Evolutionary conservation across 2,797 vertebrate species (phyloP).

Genomic region (Mormyrops boulengeri): DNA sequence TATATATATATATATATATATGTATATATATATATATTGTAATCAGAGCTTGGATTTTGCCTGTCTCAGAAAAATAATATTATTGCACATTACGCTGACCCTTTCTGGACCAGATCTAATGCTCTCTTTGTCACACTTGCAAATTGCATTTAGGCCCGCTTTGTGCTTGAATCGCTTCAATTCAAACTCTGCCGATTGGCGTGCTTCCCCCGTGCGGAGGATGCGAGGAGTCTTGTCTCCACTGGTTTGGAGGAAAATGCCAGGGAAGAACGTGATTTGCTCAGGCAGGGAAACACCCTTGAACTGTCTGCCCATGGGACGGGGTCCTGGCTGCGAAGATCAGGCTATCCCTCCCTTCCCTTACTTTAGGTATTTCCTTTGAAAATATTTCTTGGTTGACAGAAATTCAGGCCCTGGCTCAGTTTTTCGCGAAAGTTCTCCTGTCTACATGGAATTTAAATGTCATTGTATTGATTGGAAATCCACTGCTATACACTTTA

Average conservation of each 20-base stretch:
- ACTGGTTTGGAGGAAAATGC: neutral
- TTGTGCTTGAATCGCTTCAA: neutral
- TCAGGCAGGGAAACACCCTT: no score
- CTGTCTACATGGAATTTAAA: neutral
- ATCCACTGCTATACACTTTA: neutral
- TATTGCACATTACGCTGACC: neutral
- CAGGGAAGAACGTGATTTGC: neutral
- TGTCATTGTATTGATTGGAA: neutral
- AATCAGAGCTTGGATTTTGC: neutral
- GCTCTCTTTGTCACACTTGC: neutral
- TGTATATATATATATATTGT: neutral
- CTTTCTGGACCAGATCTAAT: neutral
- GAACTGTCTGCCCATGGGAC: neutral
- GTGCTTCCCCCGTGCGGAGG: neutral
- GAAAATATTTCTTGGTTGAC: slow-evolving; percentile 29
- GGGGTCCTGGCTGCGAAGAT: neutral
- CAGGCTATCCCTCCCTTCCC: neutral
- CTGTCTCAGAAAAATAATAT: neutral
- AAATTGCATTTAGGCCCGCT: neutral
- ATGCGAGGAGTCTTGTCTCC: neutral
- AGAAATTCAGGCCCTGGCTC: slow-evolving; percentile 25
- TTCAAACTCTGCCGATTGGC: neutral
- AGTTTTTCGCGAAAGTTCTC: neutral
- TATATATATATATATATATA: neutral
- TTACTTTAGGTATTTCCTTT: slow-evolving; percentile 26